Conservation (phyloP, 2,113 vertebrate genomes). For the Lophius piscatorius region DNA sequence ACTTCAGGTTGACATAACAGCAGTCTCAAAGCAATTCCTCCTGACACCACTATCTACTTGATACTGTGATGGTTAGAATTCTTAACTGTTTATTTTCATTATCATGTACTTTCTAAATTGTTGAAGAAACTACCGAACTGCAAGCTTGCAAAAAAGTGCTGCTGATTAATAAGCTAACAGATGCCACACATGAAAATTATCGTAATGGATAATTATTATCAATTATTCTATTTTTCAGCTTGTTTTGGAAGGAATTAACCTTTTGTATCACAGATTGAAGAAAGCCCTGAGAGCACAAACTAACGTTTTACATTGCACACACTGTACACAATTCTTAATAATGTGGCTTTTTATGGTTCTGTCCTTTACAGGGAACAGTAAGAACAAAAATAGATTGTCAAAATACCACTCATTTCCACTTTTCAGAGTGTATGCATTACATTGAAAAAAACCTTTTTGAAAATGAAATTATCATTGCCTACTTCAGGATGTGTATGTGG, state of each 20-base stretch:
- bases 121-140: neutral
- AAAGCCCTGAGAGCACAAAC: neutral
- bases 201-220: too few relatives aligned
- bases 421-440: neutral
- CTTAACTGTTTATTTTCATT: neutral
- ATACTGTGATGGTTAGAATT: neutral
- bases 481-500: neutral
- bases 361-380: neutral
- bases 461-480: neutral
- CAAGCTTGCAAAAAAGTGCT: too few relatives aligned
- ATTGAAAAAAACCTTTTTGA: neutral
- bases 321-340: neutral
- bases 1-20: constrained; percentile 1
- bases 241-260: neutral
- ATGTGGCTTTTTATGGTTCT: constrained; percentile 4
- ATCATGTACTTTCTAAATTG: too few relatives aligned
- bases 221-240: too few relatives aligned
- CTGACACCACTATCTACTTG: neutral
- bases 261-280: neutral
- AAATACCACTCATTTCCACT: neutral
- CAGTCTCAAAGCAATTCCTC: neutral
- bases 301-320: neutral
- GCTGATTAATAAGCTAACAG: too few relatives aligned
- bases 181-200: too few relatives aligned
- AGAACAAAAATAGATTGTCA: neutral